Conservation (phyloP, 2,888 invertebrate genomes). For the Odontothrips loti region DNA sequence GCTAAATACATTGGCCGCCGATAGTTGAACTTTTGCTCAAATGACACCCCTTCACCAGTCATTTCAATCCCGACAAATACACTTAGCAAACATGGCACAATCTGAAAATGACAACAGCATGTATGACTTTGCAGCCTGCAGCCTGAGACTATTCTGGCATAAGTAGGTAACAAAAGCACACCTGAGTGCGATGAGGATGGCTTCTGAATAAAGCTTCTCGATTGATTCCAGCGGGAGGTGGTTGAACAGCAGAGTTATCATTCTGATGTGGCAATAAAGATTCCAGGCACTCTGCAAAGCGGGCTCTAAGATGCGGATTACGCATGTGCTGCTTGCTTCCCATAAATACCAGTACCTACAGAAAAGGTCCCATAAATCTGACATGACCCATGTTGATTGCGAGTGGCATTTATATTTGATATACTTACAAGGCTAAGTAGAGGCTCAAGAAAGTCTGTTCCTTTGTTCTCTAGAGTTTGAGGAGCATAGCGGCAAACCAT, state of each 20-base stretch:
- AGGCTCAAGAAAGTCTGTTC: constrained; percentile 60
- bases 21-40: constrained; percentile 96
- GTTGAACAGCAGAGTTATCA: constrained; percentile 43
- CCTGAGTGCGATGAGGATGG: constrained; percentile 69
- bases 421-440: constrained; percentile 54
- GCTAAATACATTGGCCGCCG: constrained; percentile 91
- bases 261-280: constrained; percentile 71
- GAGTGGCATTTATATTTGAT: too few relatives aligned
- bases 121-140: constrained; percentile 4
- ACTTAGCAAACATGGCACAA: constrained; percentile 74
- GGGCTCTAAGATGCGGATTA: constrained; percentile 89
- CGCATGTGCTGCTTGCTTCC: constrained; percentile 64
- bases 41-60: constrained; percentile 93
- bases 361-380: not conserved
- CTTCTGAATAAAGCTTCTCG: constrained; percentile 66
- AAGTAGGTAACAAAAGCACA: constrained; percentile 42
- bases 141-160: constrained; percentile 29
- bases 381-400: too few relatives aligned
- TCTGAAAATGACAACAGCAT: constrained; percentile 48
- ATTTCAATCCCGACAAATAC: constrained; percentile 98
- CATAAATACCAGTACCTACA: constrained; percentile 79
- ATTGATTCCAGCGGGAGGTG: constrained; percentile 50
- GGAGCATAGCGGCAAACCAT: constrained; percentile 64
- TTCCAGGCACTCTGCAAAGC: constrained; percentile 84
- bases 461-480: constrained; percentile 61